A percentile compares a stretch with the other conserved stretches of the same genome.
phyloP scores from a whole-genome alignment of 2,888 invertebrate species.

The Drosophila glabriapex region DNA sequence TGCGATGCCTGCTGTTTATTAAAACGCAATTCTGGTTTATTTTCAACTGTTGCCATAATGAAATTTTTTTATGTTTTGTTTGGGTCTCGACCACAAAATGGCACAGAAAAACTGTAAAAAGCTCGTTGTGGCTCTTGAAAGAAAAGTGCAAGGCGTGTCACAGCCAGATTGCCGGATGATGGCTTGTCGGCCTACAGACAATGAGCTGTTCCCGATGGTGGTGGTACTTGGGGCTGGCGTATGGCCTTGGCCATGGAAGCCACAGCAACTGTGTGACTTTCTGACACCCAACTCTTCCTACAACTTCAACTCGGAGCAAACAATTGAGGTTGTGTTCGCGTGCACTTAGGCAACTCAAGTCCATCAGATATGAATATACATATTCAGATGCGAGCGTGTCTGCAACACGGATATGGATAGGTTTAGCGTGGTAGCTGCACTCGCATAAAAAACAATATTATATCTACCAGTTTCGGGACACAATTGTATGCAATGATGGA shows the following conservation, averaged over 20 bases:
- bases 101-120: conserved; percentile 67
- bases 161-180: conserved; percentile 21
- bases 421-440: conserved; percentile 36
- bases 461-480: conserved; percentile 10
- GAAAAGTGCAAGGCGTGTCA: conserved; percentile 67
- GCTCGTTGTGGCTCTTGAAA: conserved; percentile 36
- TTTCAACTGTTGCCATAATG: conserved; percentile 57
- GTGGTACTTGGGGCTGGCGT: conserved; percentile 10
- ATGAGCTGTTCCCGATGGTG: conserved; percentile 8
- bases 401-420: conserved; percentile 56
- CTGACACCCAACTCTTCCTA: conserved; percentile 4
- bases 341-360: conserved; percentile 38
- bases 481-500: conserved; percentile 45
- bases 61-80: conserved; percentile 53
- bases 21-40: conserved; percentile 72
- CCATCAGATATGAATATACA: conserved; percentile 44
- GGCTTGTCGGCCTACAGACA: conserved; percentile 25
- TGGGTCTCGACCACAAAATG: conserved; percentile 63
- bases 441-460: conserved; percentile 44
- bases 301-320: conserved; percentile 10
- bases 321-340: conserved; percentile 62
- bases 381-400: conserved; percentile 11
- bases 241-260: conserved; percentile 72
- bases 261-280: conserved; percentile 11
- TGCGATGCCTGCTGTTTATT: conserved; percentile 62